Base-by-base conservation (phyloP, 1,140 invertebrate genomes). In the Heliothis subflexa region DNA sequence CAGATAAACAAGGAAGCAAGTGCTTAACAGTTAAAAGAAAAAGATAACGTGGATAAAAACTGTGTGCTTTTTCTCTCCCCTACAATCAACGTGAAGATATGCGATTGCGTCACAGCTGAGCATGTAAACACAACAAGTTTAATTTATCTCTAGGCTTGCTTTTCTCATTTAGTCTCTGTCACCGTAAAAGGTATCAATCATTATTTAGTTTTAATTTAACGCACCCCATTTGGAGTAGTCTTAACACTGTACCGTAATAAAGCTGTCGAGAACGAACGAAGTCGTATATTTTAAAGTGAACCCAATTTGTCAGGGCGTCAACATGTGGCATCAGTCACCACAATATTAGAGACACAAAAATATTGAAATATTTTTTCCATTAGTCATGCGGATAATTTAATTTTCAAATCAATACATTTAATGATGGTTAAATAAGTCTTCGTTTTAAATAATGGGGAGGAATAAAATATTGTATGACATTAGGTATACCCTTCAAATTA, bases 241-340 rank as follows among this genome's bases (percentile, higher is more conserved):
- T 75, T 59, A 33, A 61, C 52, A 33, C 59, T 62, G 66, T 28
- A 70, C 16, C 45, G 33, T 73, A 76, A 80, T 78, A 78, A 81
- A 78, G 28, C 71, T 81, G 80, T 81, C 75, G 52, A 59, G 70
- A 68, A 45, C 49, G 73, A 47, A 75, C 72, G 47, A 47, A 59
- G 21, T 74, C 62, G 62, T 75, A 59, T 62, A 54, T 72, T 80
- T 77, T 77, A 64, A 71, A 59, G 66, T 61, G 73, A 59, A 77
- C 55, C 73, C 68, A 74, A 75, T 78, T 81, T 81, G 75, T 78
- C 71, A 75, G 13, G 18, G 33, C 28, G 70, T 59, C 80, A 61
- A 78, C 80, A 78, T 78, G 62, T 81, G 80, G 61, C 73, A 62
- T 62, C 47, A 33, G 72, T 75, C 62, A 59, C 57, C 72, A 75